Evolutionary conservation across 1,140 invertebrate species (phyloP), one percentile per base, ranked within the genome.

Genomic region (Diachasma alloeum): DNA sequence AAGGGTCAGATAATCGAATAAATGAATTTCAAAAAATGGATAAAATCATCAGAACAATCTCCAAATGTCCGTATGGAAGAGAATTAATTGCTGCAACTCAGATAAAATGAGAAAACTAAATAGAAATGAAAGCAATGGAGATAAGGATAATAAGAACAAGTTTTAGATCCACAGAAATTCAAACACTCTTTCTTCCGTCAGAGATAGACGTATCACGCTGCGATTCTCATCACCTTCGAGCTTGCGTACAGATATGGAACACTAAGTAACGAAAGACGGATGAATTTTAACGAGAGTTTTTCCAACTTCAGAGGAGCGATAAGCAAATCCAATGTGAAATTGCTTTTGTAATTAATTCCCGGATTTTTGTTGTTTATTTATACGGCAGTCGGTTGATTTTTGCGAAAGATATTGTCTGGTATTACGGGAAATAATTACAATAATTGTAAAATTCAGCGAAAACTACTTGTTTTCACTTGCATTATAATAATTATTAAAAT

Each of bases 221-320:
- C 44, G 73, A 74, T 74, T 74, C 37, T 74, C 63, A 74, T 74
- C 72, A 74, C 31, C 26, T 66, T 66, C 19, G 31, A 19, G 53
- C 31, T 19, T 44, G 19, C 24, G 10, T 73, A 36, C n/a, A 22
- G 11, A 46, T 73, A 19, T 17, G 26, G n/a, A 31, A 6, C 6
- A 66, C 37, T 42, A 15, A 53, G 36, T 17, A 56, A 26, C 37
- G 44, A 19, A 63, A 73, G 36, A 24, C 24, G 8, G 17, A 63
- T 19, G 53, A 66, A 48, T 73, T 73, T 63, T 66, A 48, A 39
- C 59, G 59, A 63, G 59, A 9, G n/a, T 17, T 22, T 63, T 26
- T 31, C 11, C 6, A 1, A 0, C 19, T 63, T 63, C 22, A 26
- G 1, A 11, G 59, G 22, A 9, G 24, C 59, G 59, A 26, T 63